phyloP scores from a whole-genome alignment of 2,797 vertebrate species.

The Chelon labrosus region DNA sequence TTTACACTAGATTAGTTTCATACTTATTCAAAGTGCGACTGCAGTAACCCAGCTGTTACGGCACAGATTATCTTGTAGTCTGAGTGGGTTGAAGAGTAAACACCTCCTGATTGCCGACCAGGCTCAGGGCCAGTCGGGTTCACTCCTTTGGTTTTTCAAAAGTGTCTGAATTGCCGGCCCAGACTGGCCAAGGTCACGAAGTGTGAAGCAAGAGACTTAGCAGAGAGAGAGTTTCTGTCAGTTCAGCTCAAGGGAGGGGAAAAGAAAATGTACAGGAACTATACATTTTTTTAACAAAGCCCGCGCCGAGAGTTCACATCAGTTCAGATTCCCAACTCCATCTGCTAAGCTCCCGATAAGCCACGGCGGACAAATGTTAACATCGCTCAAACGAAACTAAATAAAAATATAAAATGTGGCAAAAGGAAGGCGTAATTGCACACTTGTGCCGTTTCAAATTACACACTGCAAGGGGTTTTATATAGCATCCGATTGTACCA shows the following conservation, averaged over 20 bases:
- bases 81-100: constrained; percentile 21
- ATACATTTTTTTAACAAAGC: constrained; percentile 23
- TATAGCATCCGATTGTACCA: not conserved
- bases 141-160: constrained; percentile 30
- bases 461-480: not conserved
- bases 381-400: not conserved
- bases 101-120: constrained; percentile 26
- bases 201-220: constrained; percentile 45
- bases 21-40: constrained; percentile 39
- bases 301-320: constrained; percentile 14
- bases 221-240: constrained; percentile 31
- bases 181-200: constrained; percentile 28
- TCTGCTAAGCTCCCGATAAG: constrained; percentile 1
- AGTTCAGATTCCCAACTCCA: constrained; percentile 1
- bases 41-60: constrained; percentile 34
- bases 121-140: constrained; percentile 15
- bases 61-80: constrained; percentile 33
- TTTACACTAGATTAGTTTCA: constrained; percentile 42
- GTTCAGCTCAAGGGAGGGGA: constrained; percentile 22
- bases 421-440: not conserved
- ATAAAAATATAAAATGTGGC: not conserved
- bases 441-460: too few relatives aligned
- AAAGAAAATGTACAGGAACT: constrained; percentile 11
- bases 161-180: constrained; percentile 34
- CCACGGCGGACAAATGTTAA: not conserved